A percentile compares a stretch with the other conserved stretches of the same genome.
These are phyloP conservation scores for Mus pahari DNA, from an alignment of 2,113 vertebrate species.

Conservation along the genomic window DNA sequence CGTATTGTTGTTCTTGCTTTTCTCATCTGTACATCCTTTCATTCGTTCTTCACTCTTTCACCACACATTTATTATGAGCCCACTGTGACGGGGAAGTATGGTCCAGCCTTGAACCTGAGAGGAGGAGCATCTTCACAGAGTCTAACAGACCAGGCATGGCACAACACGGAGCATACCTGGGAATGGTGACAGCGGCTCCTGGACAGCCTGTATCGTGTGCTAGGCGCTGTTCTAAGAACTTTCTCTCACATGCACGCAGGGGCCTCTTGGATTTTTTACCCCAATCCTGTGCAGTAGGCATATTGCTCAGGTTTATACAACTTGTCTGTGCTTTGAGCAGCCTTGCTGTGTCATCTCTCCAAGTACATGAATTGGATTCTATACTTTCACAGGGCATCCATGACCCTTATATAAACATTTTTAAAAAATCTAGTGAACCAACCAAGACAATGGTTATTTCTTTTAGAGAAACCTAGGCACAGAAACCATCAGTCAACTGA, in stretches of 20 bases:
- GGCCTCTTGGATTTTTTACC: background rate
- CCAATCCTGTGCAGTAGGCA: background rate
- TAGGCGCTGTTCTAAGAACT: background rate
- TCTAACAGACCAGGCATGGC: background rate
- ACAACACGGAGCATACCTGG: background rate
- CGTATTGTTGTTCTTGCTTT: background rate
- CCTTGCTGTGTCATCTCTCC: background rate
- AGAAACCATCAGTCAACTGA: background rate
- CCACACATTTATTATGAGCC: background rate
- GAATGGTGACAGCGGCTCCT: background rate
- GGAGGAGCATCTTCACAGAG: background rate
- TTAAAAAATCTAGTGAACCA: conserved; percentile 5
- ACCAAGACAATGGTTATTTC: conserved; percentile 21
- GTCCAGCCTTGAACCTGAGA: background rate
- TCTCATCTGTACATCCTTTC: background rate
- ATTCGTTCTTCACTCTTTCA: background rate
- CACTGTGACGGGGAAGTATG: background rate
- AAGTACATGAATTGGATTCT: conserved; percentile 33
- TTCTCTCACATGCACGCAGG: background rate
- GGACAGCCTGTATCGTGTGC: background rate
- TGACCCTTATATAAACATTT: conserved; percentile 1
- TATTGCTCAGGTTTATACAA: background rate
- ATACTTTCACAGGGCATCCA: conserved; percentile 15
- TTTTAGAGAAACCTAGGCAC: conserved; percentile 7
- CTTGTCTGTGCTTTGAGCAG: conserved; percentile 2